Percentiles rank a stretch among this genome's conserved stretches.
Conservation (phyloP, 2,113 vertebrate genomes). For the Nothocercus nigrocapillus region DNA sequence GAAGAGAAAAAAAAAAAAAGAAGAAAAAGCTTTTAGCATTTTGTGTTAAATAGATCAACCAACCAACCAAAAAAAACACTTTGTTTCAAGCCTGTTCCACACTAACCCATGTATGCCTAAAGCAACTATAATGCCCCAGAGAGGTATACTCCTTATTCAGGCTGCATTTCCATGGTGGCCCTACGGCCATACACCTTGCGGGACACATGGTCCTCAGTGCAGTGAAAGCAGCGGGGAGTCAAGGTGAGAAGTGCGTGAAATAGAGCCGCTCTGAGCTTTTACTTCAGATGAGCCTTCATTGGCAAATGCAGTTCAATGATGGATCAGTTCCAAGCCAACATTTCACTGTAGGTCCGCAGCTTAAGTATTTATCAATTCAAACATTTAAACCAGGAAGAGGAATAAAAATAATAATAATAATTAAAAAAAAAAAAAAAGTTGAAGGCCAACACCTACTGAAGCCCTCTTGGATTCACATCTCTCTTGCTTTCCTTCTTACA, state of each 20-base stretch:
- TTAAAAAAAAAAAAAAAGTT: neutral
- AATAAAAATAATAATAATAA: neutral
- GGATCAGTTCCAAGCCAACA: neutral
- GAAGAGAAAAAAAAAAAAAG: too few relatives aligned
- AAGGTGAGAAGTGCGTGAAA: neutral
- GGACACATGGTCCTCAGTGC: neutral
- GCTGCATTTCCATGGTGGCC: rapidly evolving
- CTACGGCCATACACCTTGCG: neutral
- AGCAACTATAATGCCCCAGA: neutral
- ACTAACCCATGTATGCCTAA: rapidly evolving
- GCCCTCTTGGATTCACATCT: neutral
- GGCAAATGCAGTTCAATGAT: neutral
- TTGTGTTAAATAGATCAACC: neutral
- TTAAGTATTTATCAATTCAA: neutral
- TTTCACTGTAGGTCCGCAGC: neutral
- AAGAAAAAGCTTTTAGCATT: neutral
- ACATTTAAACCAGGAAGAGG: neutral
- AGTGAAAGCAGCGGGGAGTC: neutral
- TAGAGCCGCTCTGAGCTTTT: neutral
- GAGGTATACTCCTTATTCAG: neutral
- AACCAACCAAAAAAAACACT: neutral
- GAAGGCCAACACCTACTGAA: neutral
- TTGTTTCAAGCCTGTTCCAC: neutral
- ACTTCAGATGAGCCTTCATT: neutral
- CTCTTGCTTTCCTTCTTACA: neutral